These are phyloP conservation scores for Lampropteryx suffumata DNA, from an alignment of 2,888 invertebrate genomes.

Conservation along the genomic window DNA sequence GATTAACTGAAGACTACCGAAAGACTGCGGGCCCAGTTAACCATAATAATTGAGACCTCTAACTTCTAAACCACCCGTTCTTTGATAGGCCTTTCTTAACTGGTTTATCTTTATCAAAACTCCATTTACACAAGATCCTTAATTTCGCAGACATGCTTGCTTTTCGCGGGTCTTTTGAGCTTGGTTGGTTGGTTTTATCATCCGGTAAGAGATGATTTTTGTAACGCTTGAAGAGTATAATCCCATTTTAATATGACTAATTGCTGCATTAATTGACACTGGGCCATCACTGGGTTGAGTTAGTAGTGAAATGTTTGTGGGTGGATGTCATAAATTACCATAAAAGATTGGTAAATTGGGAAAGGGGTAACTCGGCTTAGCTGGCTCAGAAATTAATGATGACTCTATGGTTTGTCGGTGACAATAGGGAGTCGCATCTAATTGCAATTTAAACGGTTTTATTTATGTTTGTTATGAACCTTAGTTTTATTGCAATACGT, in stretches of 20 bases:
- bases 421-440: too few relatives aligned
- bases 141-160: too few relatives aligned
- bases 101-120: too few relatives aligned
- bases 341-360: constrained; percentile 28
- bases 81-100: too few relatives aligned
- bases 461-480: too few relatives aligned
- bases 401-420: neutral
- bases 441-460: too few relatives aligned
- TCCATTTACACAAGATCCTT: too few relatives aligned
- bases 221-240: constrained; percentile 66
- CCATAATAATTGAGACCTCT: too few relatives aligned
- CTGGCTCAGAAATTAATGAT: constrained; percentile 2
- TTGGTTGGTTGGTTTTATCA: too few relatives aligned
- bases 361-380: constrained; percentile 24
- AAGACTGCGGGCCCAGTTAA: constrained; percentile 64
- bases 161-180: too few relatives aligned
- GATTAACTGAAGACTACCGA: constrained; percentile 67
- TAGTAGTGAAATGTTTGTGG: constrained; percentile 28
- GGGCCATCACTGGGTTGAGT: constrained; percentile 48
- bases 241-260: constrained; percentile 75
- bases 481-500: too few relatives aligned
- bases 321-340: constrained; percentile 25
- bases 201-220: constrained; percentile 50
- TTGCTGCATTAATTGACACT: constrained; percentile 62
- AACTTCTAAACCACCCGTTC: too few relatives aligned